These are phyloP conservation scores for Pseudomyrmex flavicornis DNA, from an alignment of 1,140 invertebrate genomes.

Conservation along the genomic window DNA sequence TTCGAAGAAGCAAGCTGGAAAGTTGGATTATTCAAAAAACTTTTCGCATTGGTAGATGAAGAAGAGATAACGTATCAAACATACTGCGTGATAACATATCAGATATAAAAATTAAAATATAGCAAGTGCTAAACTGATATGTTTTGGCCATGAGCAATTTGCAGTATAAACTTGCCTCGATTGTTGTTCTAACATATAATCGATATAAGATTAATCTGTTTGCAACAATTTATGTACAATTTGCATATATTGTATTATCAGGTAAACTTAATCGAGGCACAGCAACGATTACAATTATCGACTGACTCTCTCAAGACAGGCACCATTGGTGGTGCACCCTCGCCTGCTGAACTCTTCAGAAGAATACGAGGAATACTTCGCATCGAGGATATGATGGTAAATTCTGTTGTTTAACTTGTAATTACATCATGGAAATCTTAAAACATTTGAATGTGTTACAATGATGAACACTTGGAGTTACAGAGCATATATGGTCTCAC, in stretches of 20 bases:
- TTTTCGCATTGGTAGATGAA: too few species aligned
- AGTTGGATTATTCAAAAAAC: too few species aligned
- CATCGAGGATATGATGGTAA: constrained; percentile 85
- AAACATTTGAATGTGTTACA: background rate
- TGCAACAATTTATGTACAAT: background rate
- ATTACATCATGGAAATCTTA: too few species aligned
- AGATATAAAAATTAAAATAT: too few species aligned
- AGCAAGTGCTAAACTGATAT: too few species aligned
- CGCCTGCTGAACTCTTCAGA: constrained; percentile 90
- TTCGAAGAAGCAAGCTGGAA: too few species aligned
- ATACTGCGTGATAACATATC: too few species aligned
- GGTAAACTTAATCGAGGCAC: constrained; percentile 80
- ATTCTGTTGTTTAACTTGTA: background rate
- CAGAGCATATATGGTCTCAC: constrained; percentile 95
- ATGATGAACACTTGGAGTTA: constrained; percentile 67
- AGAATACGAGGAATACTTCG: constrained; percentile 86
- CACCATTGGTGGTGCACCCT: constrained; percentile 91
- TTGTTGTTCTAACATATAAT: background rate
- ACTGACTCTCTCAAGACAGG: constrained; percentile 86
- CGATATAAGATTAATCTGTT: constrained; percentile 14
- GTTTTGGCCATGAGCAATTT: too few species aligned
- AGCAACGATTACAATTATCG: constrained; percentile 83
- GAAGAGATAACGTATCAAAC: too few species aligned
- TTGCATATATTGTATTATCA: constrained; percentile 44
- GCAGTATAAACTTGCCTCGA: background rate